Conservation (phyloP, 2,888 invertebrate genomes). For the Lathronympha strigana region DNA sequence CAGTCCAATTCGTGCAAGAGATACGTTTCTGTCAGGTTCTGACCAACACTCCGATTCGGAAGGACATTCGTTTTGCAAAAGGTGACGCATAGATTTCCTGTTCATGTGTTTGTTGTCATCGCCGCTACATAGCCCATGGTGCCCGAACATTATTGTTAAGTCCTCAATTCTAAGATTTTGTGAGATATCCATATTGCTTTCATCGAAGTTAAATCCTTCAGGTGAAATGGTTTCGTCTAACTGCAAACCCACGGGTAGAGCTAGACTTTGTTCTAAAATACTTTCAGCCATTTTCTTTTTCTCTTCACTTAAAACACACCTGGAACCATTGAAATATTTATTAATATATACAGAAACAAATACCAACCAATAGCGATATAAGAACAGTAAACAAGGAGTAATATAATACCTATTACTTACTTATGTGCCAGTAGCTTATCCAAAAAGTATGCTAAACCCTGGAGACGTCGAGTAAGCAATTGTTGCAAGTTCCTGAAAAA, state of each 20-base stretch:
- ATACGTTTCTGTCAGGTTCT: conserved; percentile 93
- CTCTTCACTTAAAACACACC: conserved; percentile 79
- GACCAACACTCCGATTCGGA: conserved; percentile 94
- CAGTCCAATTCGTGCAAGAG: conserved; percentile 90
- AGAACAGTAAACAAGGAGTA: not conserved
- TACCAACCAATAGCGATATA: not conserved
- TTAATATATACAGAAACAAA: not conserved
- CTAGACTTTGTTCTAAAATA: conserved; percentile 78
- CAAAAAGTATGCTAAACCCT: conserved; percentile 87
- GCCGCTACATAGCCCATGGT: conserved; percentile 68
- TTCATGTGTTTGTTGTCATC: conserved; percentile 57
- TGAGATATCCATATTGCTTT: conserved; percentile 74
- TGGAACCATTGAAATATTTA: conserved; percentile 47
- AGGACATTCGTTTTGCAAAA: conserved; percentile 68
- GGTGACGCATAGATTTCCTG: conserved; percentile 56
- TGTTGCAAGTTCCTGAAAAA: conserved; percentile 77
- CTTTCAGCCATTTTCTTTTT: conserved; percentile 79
- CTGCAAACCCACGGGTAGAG: conserved; percentile 76
- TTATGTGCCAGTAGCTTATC: conserved; percentile 86
- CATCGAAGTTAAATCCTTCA: conserved; percentile 76
- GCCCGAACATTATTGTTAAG: conserved; percentile 78
- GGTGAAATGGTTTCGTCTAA: conserved; percentile 78
- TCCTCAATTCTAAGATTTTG: conserved; percentile 76
- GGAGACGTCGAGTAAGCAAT: conserved; percentile 84
- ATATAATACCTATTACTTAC: conserved; percentile 62